phyloP scores from a whole-genome alignment of 2,797 vertebrate genomes.

The Emys orbicularis region DNA sequence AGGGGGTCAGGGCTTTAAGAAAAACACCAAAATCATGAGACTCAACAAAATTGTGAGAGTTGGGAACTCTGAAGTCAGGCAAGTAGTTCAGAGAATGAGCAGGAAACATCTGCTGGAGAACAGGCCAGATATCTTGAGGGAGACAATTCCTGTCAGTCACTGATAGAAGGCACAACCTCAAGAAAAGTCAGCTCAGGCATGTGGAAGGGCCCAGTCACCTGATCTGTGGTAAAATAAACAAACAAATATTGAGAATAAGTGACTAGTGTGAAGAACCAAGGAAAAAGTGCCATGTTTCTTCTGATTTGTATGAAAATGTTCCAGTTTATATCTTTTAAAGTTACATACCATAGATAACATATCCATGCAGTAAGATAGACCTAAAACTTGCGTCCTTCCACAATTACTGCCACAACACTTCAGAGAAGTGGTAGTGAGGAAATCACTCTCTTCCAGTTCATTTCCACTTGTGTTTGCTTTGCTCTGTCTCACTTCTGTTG shows the following conservation, averaged over 20 bases:
- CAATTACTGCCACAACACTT: not conserved
- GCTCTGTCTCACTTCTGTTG: not conserved
- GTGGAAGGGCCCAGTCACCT: not conserved
- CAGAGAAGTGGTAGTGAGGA: not conserved
- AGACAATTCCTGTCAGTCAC: not conserved
- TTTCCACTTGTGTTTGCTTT: not conserved
- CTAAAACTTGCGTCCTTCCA: not conserved
- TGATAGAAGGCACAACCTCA: not conserved
- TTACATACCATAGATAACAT: conserved; percentile 9
- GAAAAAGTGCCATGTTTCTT: not conserved
- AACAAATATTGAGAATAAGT: not conserved
- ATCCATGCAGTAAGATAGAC: not conserved
- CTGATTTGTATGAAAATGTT: not conserved
- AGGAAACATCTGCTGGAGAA: not conserved
- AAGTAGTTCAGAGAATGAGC: not conserved
- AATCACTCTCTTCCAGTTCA: not conserved
- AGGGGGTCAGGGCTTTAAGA: not conserved
- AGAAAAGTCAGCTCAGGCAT: not conserved
- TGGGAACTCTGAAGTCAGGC: not conserved
- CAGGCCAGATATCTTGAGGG: not conserved
- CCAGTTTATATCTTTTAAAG: not conserved
- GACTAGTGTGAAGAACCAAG: not conserved
- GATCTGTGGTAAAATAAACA: not conserved
- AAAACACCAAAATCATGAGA: not conserved
- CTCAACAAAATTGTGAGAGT: not conserved